Conservation (phyloP, 2,113 vertebrate genomes). For the Pitta sordida region DNA sequence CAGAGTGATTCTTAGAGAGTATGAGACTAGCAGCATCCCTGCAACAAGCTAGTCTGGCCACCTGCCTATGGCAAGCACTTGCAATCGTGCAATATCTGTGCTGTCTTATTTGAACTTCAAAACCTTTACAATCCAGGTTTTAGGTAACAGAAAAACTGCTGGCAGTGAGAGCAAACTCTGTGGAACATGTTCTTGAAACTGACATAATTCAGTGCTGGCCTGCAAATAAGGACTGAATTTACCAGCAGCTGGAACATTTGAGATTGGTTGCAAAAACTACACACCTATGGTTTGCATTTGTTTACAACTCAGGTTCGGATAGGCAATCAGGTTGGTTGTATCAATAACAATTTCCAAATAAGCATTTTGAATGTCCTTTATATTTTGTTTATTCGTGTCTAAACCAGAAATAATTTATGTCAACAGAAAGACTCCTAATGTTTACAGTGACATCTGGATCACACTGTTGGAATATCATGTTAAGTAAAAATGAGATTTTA, state of each 20-base stretch:
- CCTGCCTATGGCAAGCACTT: not conserved
- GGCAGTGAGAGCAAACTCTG: not conserved
- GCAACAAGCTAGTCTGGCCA: not conserved
- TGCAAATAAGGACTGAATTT: not conserved
- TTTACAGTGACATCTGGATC: not conserved
- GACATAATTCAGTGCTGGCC: fast-evolving
- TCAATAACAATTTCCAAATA: not conserved
- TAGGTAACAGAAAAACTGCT: not conserved
- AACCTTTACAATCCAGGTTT: not conserved
- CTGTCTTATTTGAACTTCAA: not conserved
- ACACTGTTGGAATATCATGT: not conserved
- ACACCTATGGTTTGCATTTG: not conserved
- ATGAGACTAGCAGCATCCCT: not conserved
- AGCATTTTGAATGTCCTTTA: not conserved
- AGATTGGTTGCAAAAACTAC: not conserved
- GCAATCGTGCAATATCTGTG: not conserved
- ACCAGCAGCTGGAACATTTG: not conserved
- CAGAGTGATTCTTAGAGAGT: not conserved
- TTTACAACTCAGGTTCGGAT: not conserved
- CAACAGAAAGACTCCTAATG: not conserved
- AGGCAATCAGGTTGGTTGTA: not conserved
- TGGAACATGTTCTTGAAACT: not conserved
- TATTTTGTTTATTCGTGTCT: not conserved
- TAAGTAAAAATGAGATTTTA: not conserved
- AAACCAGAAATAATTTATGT: not conserved